Percentiles rank a stretch among this genome's conserved stretches.
These are phyloP conservation scores for Scylla paramamosain DNA, from an alignment of 1,140 invertebrate genomes.

Conservation along the genomic window DNA sequence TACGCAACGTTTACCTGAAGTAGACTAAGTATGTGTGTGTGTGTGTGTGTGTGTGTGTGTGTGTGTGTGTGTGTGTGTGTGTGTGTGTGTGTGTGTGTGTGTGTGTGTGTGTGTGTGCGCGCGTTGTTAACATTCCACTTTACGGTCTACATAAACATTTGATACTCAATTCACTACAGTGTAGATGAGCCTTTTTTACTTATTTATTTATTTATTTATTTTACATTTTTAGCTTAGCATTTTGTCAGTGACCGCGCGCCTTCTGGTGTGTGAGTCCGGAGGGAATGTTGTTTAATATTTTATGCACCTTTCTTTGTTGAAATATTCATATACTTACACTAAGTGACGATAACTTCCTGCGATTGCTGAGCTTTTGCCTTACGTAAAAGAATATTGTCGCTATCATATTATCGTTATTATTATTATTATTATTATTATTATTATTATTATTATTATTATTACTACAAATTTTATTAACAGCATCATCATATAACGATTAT, in stretches of 20 bases:
- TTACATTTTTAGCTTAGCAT: too few relatives aligned
- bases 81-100: not conserved
- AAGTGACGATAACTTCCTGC: not conserved
- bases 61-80: constrained; percentile 33
- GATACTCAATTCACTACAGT: not conserved
- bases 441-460: constrained; percentile 34
- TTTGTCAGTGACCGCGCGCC: not conserved
- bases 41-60: constrained; percentile 29
- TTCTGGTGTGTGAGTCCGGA: not conserved
- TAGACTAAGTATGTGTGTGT: not conserved
- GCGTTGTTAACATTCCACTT: not conserved
- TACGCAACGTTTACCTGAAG: not conserved
- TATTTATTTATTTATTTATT: not conserved
- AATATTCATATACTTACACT: not conserved
- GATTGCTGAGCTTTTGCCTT: not conserved
- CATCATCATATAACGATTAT: not conserved
- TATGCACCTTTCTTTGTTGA: not conserved
- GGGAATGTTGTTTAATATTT: constrained; percentile 1
- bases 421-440: constrained; percentile 6
- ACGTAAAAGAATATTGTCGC: too few relatives aligned
- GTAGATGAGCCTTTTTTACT: not conserved
- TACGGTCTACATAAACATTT: not conserved
- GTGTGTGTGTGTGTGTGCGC: not conserved
- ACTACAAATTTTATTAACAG: not conserved
- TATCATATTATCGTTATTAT: not conserved